phyloP scores from a whole-genome alignment of 2,797 vertebrate species.

The Tokudaia muenninki region DNA sequence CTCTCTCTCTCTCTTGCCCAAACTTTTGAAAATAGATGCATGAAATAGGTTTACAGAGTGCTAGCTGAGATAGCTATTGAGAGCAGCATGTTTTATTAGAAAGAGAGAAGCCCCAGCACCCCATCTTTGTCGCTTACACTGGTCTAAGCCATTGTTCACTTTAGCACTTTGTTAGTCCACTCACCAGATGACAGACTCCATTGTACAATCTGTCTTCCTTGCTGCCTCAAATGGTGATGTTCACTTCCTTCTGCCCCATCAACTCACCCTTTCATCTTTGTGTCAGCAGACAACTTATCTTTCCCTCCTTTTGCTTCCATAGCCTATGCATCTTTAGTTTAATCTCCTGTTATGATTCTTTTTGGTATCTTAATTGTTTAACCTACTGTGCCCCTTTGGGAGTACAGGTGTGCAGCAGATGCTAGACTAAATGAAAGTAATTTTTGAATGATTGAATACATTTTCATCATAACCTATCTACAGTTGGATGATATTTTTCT shows the following conservation, averaged over 20 bases:
- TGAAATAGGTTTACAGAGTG: conserved; percentile 27
- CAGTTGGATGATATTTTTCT: background rate
- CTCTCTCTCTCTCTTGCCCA: background rate
- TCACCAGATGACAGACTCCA: background rate
- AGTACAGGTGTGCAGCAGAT: conserved; percentile 56
- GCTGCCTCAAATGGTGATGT: conserved; percentile 38
- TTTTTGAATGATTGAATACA: conserved; percentile 49
- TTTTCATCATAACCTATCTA: background rate
- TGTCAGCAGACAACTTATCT: conserved; percentile 47
- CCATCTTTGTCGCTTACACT: background rate
- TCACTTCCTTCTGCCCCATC: background rate
- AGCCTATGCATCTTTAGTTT: conserved; percentile 21
- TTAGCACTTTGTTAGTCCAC: background rate
- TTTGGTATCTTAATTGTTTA: conserved; percentile 57
- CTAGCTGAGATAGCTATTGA: background rate
- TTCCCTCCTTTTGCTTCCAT: background rate
- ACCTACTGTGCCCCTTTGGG: background rate
- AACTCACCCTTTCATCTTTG: background rate
- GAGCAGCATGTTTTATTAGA: background rate
- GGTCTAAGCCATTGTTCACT: background rate
- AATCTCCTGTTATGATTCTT: conserved; percentile 41
- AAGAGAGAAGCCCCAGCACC: background rate
- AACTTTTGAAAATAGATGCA: conserved; percentile 40
- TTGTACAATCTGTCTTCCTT: background rate
- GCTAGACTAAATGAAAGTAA: conserved; percentile 49